Evolutionary conservation across 2,113 vertebrate genomes (phyloP), one percentile per base, ranked within the genome.

Genomic region (Prochilodus magdalenae): DNA sequence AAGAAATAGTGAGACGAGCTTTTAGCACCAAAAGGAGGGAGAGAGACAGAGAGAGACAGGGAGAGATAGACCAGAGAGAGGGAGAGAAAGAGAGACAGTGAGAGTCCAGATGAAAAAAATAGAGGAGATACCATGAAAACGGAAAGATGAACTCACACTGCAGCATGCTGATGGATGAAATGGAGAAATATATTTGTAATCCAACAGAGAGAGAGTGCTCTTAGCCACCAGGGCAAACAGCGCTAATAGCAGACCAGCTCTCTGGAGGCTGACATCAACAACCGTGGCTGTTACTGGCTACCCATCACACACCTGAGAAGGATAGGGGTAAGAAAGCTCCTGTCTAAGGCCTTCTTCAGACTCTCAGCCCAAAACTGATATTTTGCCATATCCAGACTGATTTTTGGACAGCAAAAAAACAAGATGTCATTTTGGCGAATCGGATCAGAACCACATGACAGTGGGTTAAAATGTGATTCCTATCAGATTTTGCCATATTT

Each of bases 201-300:
- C 33, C n/a, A 75, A 47, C n/a, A 51, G 72, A 51, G 33, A 51
- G 33, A 70, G 55, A 33, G 12, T 15, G 72, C 53, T 70, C 55
- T 36, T 51, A 24, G 75, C 40, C 73, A 75, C 30, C 67, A 26
- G 26, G 53, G 30, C 44, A 30, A 57, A 16, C 20, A 51, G 63
- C 7, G n/a, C 49, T 30, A 71, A 47, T 75, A 78, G 36, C 67
- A 51, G 73, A 49, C 22, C 67, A 78, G 29, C 16, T 72, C 27
- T 27, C 55, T 55, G 24, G 57, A 55, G 55, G 55, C 33, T 80
- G 77, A 67, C 70, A 33, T 33, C 47, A 29, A 27, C 36, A n/a
- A 18, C 0, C 22, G 2, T 18, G 27, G 40, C 71, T 15, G 40
- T 22, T 77, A 29, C 70, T 55, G 53, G 16, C 60, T 15, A 27